Conservation (phyloP, 92 coral and sea anemone species). For the Porites lobata region DNA sequence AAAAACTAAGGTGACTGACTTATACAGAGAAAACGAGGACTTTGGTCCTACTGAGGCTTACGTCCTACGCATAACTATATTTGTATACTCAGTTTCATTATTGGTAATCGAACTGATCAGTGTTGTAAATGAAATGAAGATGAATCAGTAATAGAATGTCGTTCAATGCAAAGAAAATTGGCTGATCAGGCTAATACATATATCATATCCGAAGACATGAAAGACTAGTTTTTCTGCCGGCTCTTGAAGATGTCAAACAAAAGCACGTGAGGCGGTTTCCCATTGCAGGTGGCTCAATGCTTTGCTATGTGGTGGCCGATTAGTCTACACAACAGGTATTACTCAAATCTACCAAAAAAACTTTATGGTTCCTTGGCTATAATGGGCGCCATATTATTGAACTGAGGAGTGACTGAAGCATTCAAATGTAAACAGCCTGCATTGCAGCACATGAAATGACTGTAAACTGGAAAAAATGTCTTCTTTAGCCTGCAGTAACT, state of each 20-base stretch:
- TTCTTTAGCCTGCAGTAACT: not conserved
- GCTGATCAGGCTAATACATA: not conserved
- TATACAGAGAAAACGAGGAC: too few relatives aligned
- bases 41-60: too few relatives aligned
- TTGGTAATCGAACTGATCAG: not conserved
- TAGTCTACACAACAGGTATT: constrained; percentile 36
- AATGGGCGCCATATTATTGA: not conserved
- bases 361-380: not conserved
- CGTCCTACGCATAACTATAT: not conserved
- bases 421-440: not conserved
- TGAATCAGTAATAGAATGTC: not conserved
- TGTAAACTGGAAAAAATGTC: not conserved
- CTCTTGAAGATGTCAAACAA: constrained; percentile 12
- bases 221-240: not conserved
- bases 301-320: constrained; percentile 34
- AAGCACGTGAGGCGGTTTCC: constrained; percentile 33
- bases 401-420: too few relatives aligned
- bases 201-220: not conserved
- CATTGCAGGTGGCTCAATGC: constrained; percentile 31
- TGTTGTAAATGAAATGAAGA: not conserved
- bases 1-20: too few relatives aligned
- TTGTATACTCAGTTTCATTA: not conserved
- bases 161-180: not conserved
- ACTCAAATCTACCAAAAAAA: constrained; percentile 2
- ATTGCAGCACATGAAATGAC: not conserved